Base-by-base conservation (phyloP, 2,888 invertebrate genomes). In the Oeneis ivallda region DNA sequence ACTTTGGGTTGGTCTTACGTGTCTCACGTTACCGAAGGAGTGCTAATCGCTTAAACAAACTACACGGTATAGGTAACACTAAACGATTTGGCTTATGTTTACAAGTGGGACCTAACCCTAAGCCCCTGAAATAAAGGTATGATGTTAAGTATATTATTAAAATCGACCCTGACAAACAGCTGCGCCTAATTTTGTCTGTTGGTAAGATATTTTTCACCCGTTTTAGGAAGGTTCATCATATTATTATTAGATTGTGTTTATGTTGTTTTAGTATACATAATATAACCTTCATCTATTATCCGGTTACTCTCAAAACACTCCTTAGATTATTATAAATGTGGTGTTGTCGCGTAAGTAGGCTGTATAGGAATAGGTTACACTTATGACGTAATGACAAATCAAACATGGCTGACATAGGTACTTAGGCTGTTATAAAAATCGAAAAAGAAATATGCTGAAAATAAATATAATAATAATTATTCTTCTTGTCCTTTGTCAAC, bases 21-120 rank as follows among this genome's bases (percentile, higher is more conserved):
- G 76, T 75, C 74, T 80, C 81, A 76, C 87, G 85, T 88, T 87
- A 88, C 82, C 79, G 73, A 74, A 74, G 71, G 67, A 74, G 72
- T 79, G 81, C 80, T 86, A 84, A 87, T 83, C 81, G 74, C 71
- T 77, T 75, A 77, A 79, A 79, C 82, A 86, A 85, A 87, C 79
- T 86, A 62, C 72, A 75, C 69, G 75, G 72, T 75, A 74, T 76
- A 26, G 26, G 26, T 26, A 26, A 74, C 77, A 77, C 65, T 67
- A 19, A 41, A 63, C 54, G 26, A 54, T 50, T 52, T 59, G 49
- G 60, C 34, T 41, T 34, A 41, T 49, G 50, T 47, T 47, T 17
- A 17, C 10, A 1, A 47, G 17, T 26, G 9, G 67, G 64, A 65
- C 43, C 45, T 67, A 65, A 53, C 56, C 41, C 52, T 67, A 65